Conservation (phyloP, 2,113 vertebrate genomes). For the Calypte anna region DNA sequence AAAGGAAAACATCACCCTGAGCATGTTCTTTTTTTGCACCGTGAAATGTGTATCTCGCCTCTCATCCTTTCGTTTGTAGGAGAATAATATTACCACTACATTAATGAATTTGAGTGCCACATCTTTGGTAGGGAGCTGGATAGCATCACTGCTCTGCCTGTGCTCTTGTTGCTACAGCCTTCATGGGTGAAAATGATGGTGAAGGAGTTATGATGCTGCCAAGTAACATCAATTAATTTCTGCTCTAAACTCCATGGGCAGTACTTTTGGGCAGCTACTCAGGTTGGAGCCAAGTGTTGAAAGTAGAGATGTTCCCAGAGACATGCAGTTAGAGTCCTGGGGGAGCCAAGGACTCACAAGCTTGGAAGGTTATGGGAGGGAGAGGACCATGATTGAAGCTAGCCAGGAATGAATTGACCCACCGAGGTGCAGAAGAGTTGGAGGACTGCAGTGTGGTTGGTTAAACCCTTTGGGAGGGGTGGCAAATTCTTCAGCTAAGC, state of each 20-base stretch:
- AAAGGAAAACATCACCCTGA: conserved; percentile 24
- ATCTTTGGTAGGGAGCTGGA: background rate
- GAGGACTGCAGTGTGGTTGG: fast-evolving
- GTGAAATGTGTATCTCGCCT: background rate
- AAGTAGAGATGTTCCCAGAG: background rate
- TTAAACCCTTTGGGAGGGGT: background rate
- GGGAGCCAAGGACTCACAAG: fast-evolving
- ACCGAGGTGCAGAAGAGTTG: background rate
- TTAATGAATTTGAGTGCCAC: background rate
- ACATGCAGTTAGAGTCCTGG: fast-evolving
- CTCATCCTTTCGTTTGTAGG: background rate
- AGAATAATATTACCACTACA: background rate
- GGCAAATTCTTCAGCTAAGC: background rate
- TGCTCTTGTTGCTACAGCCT: background rate
- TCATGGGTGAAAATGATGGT: fast-evolving
- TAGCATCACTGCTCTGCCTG: background rate
- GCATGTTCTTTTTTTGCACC: background rate
- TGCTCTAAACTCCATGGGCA: background rate
- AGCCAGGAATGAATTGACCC: background rate
- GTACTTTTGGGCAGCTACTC: background rate
- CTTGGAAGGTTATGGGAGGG: background rate
- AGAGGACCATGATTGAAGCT: background rate
- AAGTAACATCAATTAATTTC: background rate
- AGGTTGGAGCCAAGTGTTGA: background rate
- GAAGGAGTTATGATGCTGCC: background rate